Evolutionary conservation across 2,113 vertebrate genomes (phyloP).

Genomic region (Phalacrocorax aristotelis): DNA sequence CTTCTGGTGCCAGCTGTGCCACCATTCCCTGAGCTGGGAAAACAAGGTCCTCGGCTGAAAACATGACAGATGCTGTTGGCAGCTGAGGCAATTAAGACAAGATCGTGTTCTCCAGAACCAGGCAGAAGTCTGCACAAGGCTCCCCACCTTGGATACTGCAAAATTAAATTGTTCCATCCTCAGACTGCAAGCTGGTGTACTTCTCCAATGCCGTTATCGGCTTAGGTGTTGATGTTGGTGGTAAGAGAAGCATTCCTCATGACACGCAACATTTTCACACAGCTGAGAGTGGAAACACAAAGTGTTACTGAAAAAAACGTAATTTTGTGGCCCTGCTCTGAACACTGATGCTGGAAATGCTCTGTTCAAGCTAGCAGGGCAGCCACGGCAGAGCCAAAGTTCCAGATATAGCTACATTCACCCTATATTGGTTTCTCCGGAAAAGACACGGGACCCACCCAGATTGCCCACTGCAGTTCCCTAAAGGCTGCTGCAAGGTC

Average conservation of each 20-base stretch:
- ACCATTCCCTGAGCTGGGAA: neutral
- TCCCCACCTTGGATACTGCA: neutral
- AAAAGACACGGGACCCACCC: neutral
- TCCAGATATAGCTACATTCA: neutral
- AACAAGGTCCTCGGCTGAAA: neutral
- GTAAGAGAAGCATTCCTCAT: neutral
- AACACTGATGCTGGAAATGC: neutral
- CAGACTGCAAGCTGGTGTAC: neutral
- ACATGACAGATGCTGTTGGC: neutral
- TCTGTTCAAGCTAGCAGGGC: neutral
- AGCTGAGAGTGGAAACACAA: neutral
- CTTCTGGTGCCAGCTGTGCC: neutral
- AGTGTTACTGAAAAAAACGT: neutral
- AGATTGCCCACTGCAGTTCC: neutral
- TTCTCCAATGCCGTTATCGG: neutral
- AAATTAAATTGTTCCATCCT: neutral
- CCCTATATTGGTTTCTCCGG: neutral
- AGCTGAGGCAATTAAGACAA: neutral
- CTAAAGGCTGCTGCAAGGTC: neutral
- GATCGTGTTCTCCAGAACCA: neutral
- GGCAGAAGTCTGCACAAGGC: neutral
- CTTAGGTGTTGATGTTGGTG: rapidly evolving
- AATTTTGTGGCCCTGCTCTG: neutral
- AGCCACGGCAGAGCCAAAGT: neutral
- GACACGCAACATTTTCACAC: rapidly evolving